Base-by-base conservation (phyloP, 2,113 vertebrate species). In the Panthera uncia region DNA sequence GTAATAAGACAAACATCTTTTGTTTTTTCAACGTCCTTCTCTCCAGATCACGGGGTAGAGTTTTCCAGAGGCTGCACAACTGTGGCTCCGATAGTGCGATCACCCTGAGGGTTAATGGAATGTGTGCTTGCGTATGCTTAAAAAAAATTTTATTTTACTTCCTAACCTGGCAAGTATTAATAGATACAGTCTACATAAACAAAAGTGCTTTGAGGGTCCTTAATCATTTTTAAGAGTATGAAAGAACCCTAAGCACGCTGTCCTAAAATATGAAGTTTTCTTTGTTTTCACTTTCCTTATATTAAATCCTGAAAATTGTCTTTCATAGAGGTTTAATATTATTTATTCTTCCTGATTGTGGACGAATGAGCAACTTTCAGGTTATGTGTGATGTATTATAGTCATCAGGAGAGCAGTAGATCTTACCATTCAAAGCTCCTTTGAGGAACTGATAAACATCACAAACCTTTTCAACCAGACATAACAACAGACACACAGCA, bases 31-130 rank as follows among this genome's bases (percentile, higher is more conserved):
- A 8, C 48, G 27, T 45, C 7, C 5, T n/a, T 52, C 14, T 25
- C 4, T 55, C 50, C 13, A 9, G 13, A 74, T 10, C 14, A 4
- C 25, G 19, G 1, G 0, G 2, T 8, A 41, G 7, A 25, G 4
- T 48, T 71, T 74, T 65, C 23, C 27, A 45, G 71, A 23, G 76
- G 25, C 33, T 15, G 1, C 1, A 0, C 0, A 14, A 4, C 7
- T 1, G 3, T 71, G 65, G 2, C 38, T 18, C 31, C 1, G 31
- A 2, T 1, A 3, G 36, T 38, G 3, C 25, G 5, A 0, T 27
- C 25, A 7, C 10, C n/a, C n/a, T 61, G n/a, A 55, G 18, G 23
- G 36, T 3, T 3, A 4, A 5, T 4, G 61, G 16, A 41, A 13
- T 3, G 12, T 25, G 7, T 36, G n/a, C 71, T 78, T 45, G 4